These are phyloP conservation scores for Drosophila fulvimacula DNA, from an alignment of 2,888 invertebrate genomes.

Conservation along the genomic window DNA sequence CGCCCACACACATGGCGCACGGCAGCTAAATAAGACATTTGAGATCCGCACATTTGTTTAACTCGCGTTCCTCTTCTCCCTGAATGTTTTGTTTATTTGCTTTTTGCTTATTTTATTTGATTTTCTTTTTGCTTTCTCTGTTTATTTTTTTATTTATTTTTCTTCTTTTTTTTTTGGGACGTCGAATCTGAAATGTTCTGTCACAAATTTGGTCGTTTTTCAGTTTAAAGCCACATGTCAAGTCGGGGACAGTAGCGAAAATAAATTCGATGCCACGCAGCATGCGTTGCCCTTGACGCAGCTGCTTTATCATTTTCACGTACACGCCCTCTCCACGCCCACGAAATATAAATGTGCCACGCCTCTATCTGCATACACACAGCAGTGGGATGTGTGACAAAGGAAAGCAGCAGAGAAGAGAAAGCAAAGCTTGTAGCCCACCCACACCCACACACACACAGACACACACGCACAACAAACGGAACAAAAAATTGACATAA, in stretches of 20 bases:
- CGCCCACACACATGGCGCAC: constrained; percentile 44
- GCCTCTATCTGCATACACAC: constrained; percentile 52
- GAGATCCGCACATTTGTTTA: constrained; percentile 67
- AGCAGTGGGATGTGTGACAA: constrained; percentile 26
- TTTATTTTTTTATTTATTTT: background rate
- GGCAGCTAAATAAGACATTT: constrained; percentile 66
- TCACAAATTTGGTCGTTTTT: constrained; percentile 40
- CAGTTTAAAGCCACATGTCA: constrained; percentile 75
- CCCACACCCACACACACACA: background rate
- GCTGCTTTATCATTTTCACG: constrained; percentile 78
- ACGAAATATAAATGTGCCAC: constrained; percentile 27
- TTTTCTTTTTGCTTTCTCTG: no score
- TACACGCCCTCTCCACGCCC: constrained; percentile 29
- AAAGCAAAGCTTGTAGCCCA: constrained; percentile 8
- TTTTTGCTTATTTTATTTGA: constrained; percentile 14
- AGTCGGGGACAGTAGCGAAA: constrained; percentile 46
- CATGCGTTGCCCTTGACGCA: constrained; percentile 63
- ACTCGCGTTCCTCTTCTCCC: constrained; percentile 23
- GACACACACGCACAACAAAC: constrained; percentile 18
- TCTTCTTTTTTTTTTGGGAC: constrained; percentile 13
- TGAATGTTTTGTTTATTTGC: constrained; percentile 7
- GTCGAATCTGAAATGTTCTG: constrained; percentile 58
- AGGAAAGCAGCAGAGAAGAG: constrained; percentile 20
- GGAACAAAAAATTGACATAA: constrained; percentile 69
- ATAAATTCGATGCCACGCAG: constrained; percentile 73